phyloP scores from a whole-genome alignment of 1,140 invertebrate genomes.

The Heterodera carotae region DNA sequence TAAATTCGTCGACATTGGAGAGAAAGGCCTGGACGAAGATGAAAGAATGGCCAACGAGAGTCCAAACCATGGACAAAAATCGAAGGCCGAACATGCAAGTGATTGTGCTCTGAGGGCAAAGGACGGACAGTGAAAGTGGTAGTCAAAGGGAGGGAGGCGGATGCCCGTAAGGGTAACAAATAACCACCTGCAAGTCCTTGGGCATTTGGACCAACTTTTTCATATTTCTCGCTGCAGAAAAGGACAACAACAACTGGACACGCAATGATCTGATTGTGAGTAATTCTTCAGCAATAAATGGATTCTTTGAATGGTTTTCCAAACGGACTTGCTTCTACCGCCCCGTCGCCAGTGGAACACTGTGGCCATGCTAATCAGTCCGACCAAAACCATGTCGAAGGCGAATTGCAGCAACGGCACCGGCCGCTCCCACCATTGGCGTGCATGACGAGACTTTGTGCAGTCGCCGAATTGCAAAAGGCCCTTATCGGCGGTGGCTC shows the following conservation, averaged over 20 bases:
- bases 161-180: too few relatives aligned
- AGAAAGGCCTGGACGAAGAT: constrained; percentile 65
- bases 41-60: constrained; percentile 64
- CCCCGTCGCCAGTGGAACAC: constrained; percentile 57
- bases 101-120: constrained; percentile 55
- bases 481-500: constrained; percentile 37
- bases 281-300: too few relatives aligned
- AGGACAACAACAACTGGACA: constrained; percentile 55
- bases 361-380: constrained; percentile 58
- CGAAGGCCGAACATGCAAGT: constrained; percentile 64
- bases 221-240: constrained; percentile 61
- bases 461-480: constrained; percentile 57
- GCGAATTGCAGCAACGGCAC: constrained; percentile 60
- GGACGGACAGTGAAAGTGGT: too few relatives aligned
- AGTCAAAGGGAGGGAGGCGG: too few relatives aligned
- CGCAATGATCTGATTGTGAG: constrained; percentile 56
- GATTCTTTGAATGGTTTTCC: not conserved
- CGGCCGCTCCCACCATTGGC: constrained; percentile 61
- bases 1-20: constrained; percentile 63
- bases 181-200: constrained; percentile 56
- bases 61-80: constrained; percentile 64
- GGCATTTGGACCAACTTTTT: constrained; percentile 61
- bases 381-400: constrained; percentile 56
- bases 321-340: constrained; percentile 34
- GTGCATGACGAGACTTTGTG: constrained; percentile 58